These are phyloP conservation scores for Psophia crepitans DNA, from an alignment of 2,113 vertebrate species.

Conservation along the genomic window DNA sequence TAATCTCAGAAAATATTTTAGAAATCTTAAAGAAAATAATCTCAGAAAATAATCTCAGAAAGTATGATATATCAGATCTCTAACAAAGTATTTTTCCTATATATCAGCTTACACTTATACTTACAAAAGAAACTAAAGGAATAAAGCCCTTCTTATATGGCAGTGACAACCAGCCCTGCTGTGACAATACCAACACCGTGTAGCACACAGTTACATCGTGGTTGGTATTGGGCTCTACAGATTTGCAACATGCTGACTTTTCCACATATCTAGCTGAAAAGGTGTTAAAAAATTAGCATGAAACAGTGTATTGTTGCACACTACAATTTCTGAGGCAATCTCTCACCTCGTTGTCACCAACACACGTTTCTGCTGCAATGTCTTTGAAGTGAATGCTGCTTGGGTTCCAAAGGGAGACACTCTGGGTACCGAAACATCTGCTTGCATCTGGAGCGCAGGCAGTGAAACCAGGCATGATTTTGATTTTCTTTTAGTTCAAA, in stretches of 20 bases:
- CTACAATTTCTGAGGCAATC: not conserved
- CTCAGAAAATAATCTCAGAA: not conserved
- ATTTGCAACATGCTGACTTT: not conserved
- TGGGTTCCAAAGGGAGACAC: not conserved
- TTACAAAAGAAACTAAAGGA: not conserved
- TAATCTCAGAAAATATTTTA: constrained; percentile 15
- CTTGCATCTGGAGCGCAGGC: constrained; percentile 22
- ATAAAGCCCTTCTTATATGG: too few species aligned
- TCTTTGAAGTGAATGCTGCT: not conserved
- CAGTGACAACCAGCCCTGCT: not conserved
- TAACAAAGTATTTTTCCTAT: not conserved
- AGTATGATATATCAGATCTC: not conserved
- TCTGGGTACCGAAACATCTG: constrained; percentile 13
- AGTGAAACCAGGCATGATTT: not conserved
- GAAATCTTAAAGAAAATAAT: constrained; percentile 9
- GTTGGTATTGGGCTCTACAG: not conserved
- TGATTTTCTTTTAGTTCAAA: constrained; percentile 39
- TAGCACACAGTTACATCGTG: not conserved
- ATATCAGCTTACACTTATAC: not conserved
- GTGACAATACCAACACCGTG: not conserved
- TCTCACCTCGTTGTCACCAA: not conserved
- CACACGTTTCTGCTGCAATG: not conserved
- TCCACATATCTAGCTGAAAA: not conserved
- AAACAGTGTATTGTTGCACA: not conserved
- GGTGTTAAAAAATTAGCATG: not conserved